Evolutionary conservation across 2,113 vertebrate species (phyloP).

Genomic region (Alaudala cheleensis): DNA sequence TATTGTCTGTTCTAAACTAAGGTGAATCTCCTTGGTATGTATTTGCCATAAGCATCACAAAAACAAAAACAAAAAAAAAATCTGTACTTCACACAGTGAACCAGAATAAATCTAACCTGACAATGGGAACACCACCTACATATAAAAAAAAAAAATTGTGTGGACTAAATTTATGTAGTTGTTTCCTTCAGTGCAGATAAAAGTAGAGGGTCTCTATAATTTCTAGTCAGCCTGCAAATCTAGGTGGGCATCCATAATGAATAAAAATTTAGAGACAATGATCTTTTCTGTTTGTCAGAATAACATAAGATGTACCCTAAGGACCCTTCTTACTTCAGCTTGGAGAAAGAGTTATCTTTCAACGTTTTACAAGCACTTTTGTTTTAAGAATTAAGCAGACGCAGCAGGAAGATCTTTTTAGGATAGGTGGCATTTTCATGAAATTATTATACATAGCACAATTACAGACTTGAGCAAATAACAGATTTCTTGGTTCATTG

Average conservation of each 20-base stretch:
- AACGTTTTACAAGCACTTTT: neutral
- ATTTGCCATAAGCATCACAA: neutral
- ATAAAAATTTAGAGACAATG: neutral
- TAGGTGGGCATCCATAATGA: neutral
- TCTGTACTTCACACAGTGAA: neutral
- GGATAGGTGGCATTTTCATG: neutral
- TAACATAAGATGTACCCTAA: neutral
- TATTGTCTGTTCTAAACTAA: neutral
- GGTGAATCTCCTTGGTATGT: neutral
- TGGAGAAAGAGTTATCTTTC: neutral
- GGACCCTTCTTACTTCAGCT: neutral
- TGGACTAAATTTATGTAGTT: neutral
- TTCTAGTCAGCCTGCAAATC: neutral
- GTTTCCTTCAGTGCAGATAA: neutral
- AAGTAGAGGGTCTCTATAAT: neutral
- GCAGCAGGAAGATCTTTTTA: neutral
- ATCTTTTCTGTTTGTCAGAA: neutral
- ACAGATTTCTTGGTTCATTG: conserved; percentile 16
- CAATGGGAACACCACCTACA: neutral
- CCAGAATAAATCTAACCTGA: neutral
- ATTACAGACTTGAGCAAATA: conserved; percentile 31
- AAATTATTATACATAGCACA: conserved; percentile 3
- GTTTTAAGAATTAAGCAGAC: neutral
- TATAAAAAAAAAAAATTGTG: rapidly evolving
- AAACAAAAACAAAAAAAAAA: neutral